These are phyloP conservation scores for Homarus gammarus DNA, from an alignment of 2,888 invertebrate genomes.

Conservation along the genomic window DNA sequence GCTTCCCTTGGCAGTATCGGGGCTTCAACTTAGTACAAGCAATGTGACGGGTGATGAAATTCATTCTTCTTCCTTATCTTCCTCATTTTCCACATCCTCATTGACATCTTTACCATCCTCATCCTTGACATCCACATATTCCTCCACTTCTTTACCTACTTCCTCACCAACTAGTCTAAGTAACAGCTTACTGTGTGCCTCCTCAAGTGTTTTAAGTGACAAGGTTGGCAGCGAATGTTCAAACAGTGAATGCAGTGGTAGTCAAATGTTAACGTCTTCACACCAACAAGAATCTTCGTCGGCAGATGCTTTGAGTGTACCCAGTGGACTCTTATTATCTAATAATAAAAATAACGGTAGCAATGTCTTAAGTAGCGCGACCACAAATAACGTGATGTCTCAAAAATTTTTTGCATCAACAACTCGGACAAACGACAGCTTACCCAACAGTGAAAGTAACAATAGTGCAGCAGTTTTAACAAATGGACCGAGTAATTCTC, in stretches of 20 bases:
- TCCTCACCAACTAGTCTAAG: slow-evolving; percentile 74
- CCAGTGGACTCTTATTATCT: slow-evolving; percentile 64
- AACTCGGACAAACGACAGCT: slow-evolving; percentile 69
- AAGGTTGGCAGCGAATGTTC: slow-evolving; percentile 68
- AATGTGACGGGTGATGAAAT: slow-evolving; percentile 72
- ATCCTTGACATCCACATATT: slow-evolving; percentile 51
- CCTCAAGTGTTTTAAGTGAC: slow-evolving; percentile 60
- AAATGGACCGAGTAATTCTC: slow-evolving; percentile 68
- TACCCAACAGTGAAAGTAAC: slow-evolving; percentile 67
- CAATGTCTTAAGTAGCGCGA: slow-evolving; percentile 70
- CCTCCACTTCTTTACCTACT: slow-evolving; percentile 50
- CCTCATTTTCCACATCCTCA: slow-evolving; percentile 42
- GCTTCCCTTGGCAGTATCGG: slow-evolving; percentile 73
- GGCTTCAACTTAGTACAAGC: slow-evolving; percentile 74
- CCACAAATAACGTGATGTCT: slow-evolving; percentile 72
- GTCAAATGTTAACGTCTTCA: slow-evolving; percentile 55
- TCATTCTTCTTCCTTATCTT: slow-evolving; percentile 62
- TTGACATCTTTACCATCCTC: slow-evolving; percentile 40
- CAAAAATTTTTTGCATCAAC: slow-evolving; percentile 64
- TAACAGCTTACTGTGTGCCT: slow-evolving; percentile 73
- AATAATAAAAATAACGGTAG: slow-evolving; percentile 73
- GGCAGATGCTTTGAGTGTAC: slow-evolving; percentile 63
- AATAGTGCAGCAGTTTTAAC: slow-evolving; percentile 68
- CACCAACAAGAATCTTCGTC: slow-evolving; percentile 60
- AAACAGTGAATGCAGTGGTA: slow-evolving; percentile 59